phyloP scores from a whole-genome alignment of 2,888 invertebrate species.

The Tholera decimalis region DNA sequence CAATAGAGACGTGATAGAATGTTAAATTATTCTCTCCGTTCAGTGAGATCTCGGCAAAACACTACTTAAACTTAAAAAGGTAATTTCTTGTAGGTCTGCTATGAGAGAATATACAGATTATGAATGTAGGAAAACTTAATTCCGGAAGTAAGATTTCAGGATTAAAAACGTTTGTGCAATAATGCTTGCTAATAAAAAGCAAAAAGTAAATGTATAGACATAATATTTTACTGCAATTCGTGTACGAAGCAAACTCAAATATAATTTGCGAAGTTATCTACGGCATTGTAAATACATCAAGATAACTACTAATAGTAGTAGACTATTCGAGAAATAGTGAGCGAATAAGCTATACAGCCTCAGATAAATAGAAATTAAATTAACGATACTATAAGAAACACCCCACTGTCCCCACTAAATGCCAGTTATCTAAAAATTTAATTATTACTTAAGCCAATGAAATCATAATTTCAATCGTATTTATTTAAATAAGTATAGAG shows the following conservation, averaged over 20 bases:
- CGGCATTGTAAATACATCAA: constrained; percentile 15
- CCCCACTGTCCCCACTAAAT: constrained; percentile 47
- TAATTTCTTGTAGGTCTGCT: too few species aligned
- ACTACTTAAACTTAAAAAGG: too few species aligned
- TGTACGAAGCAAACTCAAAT: constrained; percentile 49
- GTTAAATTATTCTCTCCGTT: too few species aligned
- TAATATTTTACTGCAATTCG: constrained; percentile 47
- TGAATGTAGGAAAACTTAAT: neutral
- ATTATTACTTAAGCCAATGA: neutral
- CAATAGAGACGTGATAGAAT: too few species aligned
- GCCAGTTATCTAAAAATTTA: neutral
- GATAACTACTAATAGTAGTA: constrained; percentile 8
- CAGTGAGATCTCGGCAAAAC: too few species aligned
- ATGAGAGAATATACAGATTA: neutral
- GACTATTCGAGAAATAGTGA: constrained; percentile 13
- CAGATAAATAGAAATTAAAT: constrained; percentile 24
- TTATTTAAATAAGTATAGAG: too few species aligned
- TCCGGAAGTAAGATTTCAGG: neutral
- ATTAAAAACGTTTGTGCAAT: neutral
- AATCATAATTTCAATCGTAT: neutral
- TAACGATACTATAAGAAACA: constrained; percentile 21
- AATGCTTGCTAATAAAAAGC: constrained; percentile 14
- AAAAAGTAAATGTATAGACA: constrained; percentile 11
- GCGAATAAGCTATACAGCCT: constrained; percentile 24
- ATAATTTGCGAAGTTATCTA: constrained; percentile 27